phyloP scores from a whole-genome alignment of 2,113 vertebrate species.

The Orcinus orca region DNA sequence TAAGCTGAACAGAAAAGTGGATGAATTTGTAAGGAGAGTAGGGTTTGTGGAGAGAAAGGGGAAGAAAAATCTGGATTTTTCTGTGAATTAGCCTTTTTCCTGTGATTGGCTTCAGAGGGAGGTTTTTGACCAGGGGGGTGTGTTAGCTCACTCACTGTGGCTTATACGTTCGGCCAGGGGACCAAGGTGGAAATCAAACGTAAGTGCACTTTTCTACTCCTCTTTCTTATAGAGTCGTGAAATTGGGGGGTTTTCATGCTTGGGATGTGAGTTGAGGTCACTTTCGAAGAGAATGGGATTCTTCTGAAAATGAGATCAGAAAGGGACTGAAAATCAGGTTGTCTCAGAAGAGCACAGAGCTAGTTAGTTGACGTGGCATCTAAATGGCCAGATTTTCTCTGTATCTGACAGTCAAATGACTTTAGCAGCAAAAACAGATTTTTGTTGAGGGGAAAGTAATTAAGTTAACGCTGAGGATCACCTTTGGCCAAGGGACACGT shows the following conservation, averaged over 20 bases:
- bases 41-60: not conserved
- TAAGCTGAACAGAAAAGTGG: not conserved
- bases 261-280: not conserved
- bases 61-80: not conserved
- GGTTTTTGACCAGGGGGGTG: not conserved
- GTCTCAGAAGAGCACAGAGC: not conserved
- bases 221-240: not conserved
- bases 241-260: not conserved
- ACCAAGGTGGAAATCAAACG: slow-evolving; percentile 54
- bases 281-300: not conserved
- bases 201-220: slow-evolving; percentile 57
- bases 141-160: slow-evolving; percentile 5
- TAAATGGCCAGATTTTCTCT: not conserved
- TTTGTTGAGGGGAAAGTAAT: not conserved
- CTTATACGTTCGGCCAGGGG: not conserved
- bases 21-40: not conserved
- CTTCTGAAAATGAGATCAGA: not conserved
- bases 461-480: not conserved
- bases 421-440: not conserved
- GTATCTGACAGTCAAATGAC: not conserved
- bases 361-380: not conserved
- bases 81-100: not conserved
- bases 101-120: not conserved
- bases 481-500: not conserved
- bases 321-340: not conserved